Conservation (phyloP, 2,888 invertebrate genomes). For the Rambutsinella grinnellia region DNA sequence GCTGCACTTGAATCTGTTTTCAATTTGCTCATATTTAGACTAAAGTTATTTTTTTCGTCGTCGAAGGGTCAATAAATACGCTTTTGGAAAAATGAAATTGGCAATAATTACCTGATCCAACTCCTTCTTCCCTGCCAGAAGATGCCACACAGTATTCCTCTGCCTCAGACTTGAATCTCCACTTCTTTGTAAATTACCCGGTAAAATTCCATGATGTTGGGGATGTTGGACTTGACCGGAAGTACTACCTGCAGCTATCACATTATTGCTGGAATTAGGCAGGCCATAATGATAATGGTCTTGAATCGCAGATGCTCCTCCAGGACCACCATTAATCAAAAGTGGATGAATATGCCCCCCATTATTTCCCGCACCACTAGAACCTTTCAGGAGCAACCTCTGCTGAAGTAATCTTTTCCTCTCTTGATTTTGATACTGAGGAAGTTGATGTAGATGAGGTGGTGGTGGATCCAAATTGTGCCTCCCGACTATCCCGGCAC, state of each 20-base stretch:
- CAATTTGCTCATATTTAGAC: too few relatives aligned
- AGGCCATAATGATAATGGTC: conserved; percentile 64
- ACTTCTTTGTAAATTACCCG: background rate
- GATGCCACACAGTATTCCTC: conserved; percentile 44
- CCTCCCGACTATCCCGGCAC: background rate
- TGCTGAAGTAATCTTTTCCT: conserved; percentile 37
- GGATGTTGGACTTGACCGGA: conserved; percentile 14
- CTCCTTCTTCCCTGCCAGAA: conserved; percentile 41
- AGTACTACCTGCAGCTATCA: background rate
- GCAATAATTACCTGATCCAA: conserved; percentile 54
- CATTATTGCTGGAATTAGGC: conserved; percentile 38
- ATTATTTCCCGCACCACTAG: background rate
- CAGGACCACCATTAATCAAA: conserved; percentile 2
- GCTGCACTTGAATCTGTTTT: too few relatives aligned
- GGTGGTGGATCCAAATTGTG: conserved; percentile 14
- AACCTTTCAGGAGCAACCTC: conserved; percentile 22
- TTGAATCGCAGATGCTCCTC: conserved; percentile 13
- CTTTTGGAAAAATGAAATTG: too few relatives aligned
- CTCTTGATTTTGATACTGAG: conserved; percentile 49
- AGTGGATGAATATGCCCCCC: conserved; percentile 24
- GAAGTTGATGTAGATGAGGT: conserved; percentile 22
- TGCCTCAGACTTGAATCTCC: conserved; percentile 21
- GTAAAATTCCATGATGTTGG: background rate
- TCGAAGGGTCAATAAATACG: too few relatives aligned
- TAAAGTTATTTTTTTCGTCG: too few relatives aligned